Base-by-base conservation (phyloP, 2,113 vertebrate species). In the Phrynosoma blainvillii region DNA sequence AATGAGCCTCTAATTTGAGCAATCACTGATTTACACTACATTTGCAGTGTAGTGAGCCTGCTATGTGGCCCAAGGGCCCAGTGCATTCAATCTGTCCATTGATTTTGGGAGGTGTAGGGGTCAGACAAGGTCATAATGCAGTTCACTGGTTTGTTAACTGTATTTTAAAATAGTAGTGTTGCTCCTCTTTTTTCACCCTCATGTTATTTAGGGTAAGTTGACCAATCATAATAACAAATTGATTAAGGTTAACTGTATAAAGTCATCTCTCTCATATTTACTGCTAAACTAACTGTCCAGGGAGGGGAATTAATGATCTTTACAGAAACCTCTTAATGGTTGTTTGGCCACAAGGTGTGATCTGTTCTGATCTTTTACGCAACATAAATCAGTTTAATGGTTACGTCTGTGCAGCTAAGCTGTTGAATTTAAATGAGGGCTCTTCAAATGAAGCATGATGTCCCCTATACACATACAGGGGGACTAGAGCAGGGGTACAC, bases 221-320 rank as follows among this genome's bases (percentile, higher is more conserved):
- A 95, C 95, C 93, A 96, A 94, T 96, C 95, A 93, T 95, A 91
- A 94, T 92, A 96, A 93, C 90, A 94, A 92, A 95, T 96, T 95
- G 93, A 95, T 94, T 94, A 94, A 96, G 94, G 93, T 95, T 95
- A 95, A 95, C 94, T 93, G 89, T 92, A 94, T 95, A 94, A 93
- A 94, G 95, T 93, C 93, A 93, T 93, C 94, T 94, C 91, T 90
- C 91, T 93, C 92, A 93, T 94, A 94, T 96, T 95, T 95, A 95
- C 92, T 95, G 92, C 92, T 95, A 95, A 95, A 93, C 93, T 94
- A 94, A 94, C 95, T 95, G 94, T 94, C 95, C 92, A 90, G 92
- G 94, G 94, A 95, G 92, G 93, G 93, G 93, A 95, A 95, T 96
- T 96, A 96, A 96, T 95, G 96, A 95, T 95, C 96, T 95, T 96